Evolutionary conservation across 2,113 vertebrate species (phyloP), one percentile per base, ranked within the genome.

Genomic region (Sander lucioperca): DNA sequence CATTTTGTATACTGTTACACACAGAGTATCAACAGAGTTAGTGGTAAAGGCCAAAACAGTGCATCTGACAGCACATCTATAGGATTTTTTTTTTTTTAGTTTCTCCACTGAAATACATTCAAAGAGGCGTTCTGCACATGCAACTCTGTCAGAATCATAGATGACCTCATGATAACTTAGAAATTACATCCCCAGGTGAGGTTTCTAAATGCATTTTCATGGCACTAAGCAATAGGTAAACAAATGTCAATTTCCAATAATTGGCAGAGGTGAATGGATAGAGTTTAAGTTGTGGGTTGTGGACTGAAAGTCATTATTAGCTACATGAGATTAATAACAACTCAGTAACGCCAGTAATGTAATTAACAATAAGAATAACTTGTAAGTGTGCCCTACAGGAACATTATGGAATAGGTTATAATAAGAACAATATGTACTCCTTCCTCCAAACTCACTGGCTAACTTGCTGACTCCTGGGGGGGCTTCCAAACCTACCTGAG

Each of bases 401-500:
- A 43, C 10, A 43, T 43, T 43, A 43, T 43, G 10, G 39, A 43
- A 43, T 11, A 43, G 0, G 39, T 43, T 43, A 43, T 43, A 43
- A 43, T 43, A 43, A 43, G 10, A 11, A 43, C 39, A 43, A 43
- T 33, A 30, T 27, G 23, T 68, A 36, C 1, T n/a, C 27, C 13
- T 16, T 63, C 21, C 63, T 62, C 13, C 59, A 0, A 65, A 27
- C 69, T 0, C 0, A 48, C 6, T 18, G 18, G 30, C 27, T 75
- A 54, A 36, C 68, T 25, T 67, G 63, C 30, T 15, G 25, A 43
- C 79, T 82, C 4, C 61, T 84, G 74, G 84, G 77, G 80, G 80
- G 89, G 75, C 61, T 65, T 71, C 67, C 19, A 48, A 73, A 86
- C 86, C 88, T 72, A 86, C 90, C 93, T 91, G 90, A 90, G 77